A percentile compares a stretch with the other conserved stretches of the same genome.
Evolutionary conservation across 2,113 vertebrate species (phyloP).

Genomic region (Todiramphus chloris): DNA sequence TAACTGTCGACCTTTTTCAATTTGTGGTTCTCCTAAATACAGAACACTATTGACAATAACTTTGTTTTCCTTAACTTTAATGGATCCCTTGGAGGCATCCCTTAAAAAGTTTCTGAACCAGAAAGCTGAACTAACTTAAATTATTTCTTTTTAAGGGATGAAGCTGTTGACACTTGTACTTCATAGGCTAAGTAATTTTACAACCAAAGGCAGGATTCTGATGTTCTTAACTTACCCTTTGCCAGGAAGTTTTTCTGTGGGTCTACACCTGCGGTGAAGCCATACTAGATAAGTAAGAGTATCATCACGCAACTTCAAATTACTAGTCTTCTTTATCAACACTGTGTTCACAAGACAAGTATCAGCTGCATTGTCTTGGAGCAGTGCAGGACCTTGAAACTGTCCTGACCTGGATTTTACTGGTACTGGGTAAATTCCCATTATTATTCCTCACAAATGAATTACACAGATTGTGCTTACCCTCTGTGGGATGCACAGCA

Average conservation of each 20-base stretch:
- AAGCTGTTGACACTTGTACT: neutral
- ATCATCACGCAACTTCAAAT: neutral
- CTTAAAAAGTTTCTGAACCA: neutral
- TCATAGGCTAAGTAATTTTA: neutral
- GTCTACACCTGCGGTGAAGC: neutral
- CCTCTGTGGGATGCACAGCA: neutral
- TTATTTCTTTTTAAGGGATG: neutral
- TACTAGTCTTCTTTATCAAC: neutral
- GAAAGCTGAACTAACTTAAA: neutral
- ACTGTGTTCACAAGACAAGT: neutral
- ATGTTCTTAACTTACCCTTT: neutral
- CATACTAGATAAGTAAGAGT: neutral
- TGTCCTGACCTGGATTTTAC: slow-evolving; percentile 24
- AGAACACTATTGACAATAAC: neutral
- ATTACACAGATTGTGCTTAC: slow-evolving; percentile 40
- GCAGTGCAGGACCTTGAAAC: neutral
- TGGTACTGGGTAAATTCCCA: neutral
- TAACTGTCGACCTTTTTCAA: neutral
- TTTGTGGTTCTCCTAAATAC: neutral
- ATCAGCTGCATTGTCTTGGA: neutral
- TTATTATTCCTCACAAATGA: slow-evolving; percentile 28
- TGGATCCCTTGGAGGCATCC: neutral
- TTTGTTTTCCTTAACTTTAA: neutral
- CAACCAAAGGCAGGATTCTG: neutral
- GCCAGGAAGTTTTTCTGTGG: neutral